Base-by-base conservation (phyloP, 2,888 invertebrate species). In the Drosophila paramelanica region DNA sequence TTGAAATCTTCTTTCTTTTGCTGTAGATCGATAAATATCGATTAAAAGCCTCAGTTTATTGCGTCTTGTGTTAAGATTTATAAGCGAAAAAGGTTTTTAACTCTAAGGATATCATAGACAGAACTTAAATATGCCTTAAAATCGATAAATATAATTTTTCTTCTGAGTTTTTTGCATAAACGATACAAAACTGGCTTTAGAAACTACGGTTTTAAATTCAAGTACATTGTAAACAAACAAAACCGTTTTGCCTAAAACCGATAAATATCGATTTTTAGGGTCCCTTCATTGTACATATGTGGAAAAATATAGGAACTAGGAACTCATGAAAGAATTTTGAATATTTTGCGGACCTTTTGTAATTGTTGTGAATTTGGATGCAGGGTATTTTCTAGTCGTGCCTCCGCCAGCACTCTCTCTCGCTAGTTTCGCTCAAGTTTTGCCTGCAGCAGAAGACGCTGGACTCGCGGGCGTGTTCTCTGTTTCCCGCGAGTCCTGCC, bases 401-500 rank as follows among this genome's bases (percentile, higher is more conserved):
- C 31, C 31, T 10, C 2, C 31, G 2, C 3, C 1, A 0, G 1
- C 20, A 1, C 10, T n/a, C 17, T n/a, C 17, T 17, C 20, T n/a
- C 5, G 1, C 17, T 13, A 13, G 17, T 27, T 14, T 39, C 13
- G 49, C 33, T 45, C 55, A 74, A 73, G 79, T 80, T 75, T 66
- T 45, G 49, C 51, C 11, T 50, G 51, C 52, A 17, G 66, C 60
- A 20, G 23, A 55, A 62, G 47, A 49, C 45, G 43, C 49, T 47
- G 43, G 55, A 52, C 52, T 41, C 49, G 45, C 45, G 41, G 51
- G 68, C 68, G 58, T 72, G 65, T 39, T 70, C 71, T 75, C 61
- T 65, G 72, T 76, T 72, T 75, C 83, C 79, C 81, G 42, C 31
- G 86, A 67, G 86, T 56, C 38, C 42, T 62, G 61, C 52, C 7